These are phyloP conservation scores for Acanthurus leucopareius DNA, from an alignment of 2,797 vertebrate species.

Conservation along the genomic window DNA sequence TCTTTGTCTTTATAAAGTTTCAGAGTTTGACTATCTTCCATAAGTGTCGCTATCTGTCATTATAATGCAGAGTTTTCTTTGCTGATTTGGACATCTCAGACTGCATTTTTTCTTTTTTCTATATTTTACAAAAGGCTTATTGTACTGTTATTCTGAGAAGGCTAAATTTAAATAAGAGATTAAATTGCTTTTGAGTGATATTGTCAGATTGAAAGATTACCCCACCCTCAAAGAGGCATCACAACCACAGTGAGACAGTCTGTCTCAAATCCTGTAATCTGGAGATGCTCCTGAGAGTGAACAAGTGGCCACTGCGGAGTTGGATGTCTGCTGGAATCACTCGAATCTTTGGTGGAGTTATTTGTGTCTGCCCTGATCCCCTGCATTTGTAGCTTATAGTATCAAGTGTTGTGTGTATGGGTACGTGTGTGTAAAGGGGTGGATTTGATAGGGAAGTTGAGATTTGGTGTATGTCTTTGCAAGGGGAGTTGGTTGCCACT, in stretches of 20 bases:
- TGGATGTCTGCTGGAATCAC: constrained; percentile 62
- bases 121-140: neutral
- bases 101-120: neutral
- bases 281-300: constrained; percentile 63
- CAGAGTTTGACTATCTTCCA: constrained; percentile 5
- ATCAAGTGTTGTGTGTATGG: constrained; percentile 73
- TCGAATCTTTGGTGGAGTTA: constrained; percentile 73
- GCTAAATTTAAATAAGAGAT: constrained; percentile 44
- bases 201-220: constrained; percentile 54
- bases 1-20: too few species aligned
- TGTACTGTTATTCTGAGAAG: constrained; percentile 23
- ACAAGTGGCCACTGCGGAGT: constrained; percentile 67
- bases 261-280: constrained; percentile 66
- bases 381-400: constrained; percentile 69
- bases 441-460: constrained; percentile 77
- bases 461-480: constrained; percentile 67
- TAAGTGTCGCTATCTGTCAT: neutral
- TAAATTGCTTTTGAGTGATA: constrained; percentile 32
- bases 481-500: constrained; percentile 60
- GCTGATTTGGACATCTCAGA: neutral
- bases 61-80: neutral
- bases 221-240: constrained; percentile 39
- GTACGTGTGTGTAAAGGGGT: constrained; percentile 45
- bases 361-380: constrained; percentile 78
- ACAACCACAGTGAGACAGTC: constrained; percentile 50